phyloP scores from a whole-genome alignment of 2,113 vertebrate genomes.

The Protobothrops mucrosquamatus region DNA sequence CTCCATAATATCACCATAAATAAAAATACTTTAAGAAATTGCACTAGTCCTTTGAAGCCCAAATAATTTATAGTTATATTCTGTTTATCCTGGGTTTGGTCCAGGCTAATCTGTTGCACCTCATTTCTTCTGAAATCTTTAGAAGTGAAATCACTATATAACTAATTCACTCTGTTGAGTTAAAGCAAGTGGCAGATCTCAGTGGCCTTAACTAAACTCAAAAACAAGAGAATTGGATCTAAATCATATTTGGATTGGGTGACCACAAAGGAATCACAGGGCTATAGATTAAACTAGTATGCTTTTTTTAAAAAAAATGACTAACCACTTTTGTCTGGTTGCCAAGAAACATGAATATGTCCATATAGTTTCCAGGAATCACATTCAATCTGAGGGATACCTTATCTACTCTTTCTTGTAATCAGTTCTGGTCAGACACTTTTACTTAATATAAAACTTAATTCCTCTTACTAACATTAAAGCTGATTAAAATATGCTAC shows the following conservation, averaged over 20 bases:
- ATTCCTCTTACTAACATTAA: background rate
- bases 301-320: background rate
- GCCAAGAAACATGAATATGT: background rate
- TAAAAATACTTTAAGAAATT: constrained; percentile 41
- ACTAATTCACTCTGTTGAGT: background rate
- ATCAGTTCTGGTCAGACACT: background rate
- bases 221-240: background rate
- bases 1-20: background rate
- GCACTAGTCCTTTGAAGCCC: constrained; percentile 38
- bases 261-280: background rate
- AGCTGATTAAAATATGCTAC: background rate
- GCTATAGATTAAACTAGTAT: background rate
- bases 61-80: constrained; percentile 1
- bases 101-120: background rate
- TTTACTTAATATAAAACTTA: background rate
- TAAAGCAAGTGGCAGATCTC: background rate
- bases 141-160: background rate
- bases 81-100: background rate
- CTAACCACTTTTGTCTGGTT: background rate
- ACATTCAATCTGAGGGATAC: background rate
- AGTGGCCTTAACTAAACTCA: background rate
- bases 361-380: background rate
- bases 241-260: background rate
- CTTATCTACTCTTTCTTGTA: background rate
- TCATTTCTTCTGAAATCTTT: background rate